Evolutionary conservation across 2,113 vertebrate genomes (phyloP).

Genomic region (Struthio camelus): DNA sequence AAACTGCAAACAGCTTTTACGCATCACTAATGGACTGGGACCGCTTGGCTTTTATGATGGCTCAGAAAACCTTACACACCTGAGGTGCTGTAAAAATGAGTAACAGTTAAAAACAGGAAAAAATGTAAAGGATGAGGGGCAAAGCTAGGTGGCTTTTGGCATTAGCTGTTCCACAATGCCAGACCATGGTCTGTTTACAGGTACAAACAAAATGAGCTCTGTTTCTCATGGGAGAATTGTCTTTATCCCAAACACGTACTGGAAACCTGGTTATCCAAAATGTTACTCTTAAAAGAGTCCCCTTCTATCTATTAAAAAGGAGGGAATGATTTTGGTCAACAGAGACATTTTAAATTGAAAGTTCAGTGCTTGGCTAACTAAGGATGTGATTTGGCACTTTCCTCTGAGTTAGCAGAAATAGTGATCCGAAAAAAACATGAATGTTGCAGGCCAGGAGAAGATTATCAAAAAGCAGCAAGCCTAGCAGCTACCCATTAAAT

Average conservation of each 20-base stretch:
- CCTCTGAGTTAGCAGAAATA: neutral
- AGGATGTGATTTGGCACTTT: neutral
- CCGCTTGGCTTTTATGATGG: conserved; percentile 49
- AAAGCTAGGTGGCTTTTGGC: conserved; percentile 41
- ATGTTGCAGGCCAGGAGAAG: neutral
- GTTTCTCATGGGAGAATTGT: neutral
- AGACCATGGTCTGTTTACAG: conserved; percentile 30
- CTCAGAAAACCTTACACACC: conserved; percentile 55
- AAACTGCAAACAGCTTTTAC: conserved; percentile 64
- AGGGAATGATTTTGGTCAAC: neutral
- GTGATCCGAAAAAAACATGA: neutral
- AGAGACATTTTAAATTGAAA: neutral
- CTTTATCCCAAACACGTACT: neutral
- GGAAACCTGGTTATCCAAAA: conserved; percentile 29
- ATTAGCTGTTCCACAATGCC: conserved; percentile 16
- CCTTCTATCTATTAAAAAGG: conserved; percentile 32
- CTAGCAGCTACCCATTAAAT: neutral
- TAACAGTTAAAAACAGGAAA: conserved; percentile 64
- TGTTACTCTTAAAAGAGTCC: neutral
- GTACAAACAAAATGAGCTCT: conserved; percentile 19
- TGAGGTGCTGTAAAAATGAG: conserved; percentile 60
- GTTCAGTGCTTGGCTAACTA: conserved; percentile 11
- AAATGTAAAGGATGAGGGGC: conserved; percentile 53
- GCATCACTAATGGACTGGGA: conserved; percentile 54
- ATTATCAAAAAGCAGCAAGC: neutral